These are phyloP conservation scores for Lamellibrachia satsuma DNA, from an alignment of 2,888 invertebrate species.

Conservation along the genomic window DNA sequence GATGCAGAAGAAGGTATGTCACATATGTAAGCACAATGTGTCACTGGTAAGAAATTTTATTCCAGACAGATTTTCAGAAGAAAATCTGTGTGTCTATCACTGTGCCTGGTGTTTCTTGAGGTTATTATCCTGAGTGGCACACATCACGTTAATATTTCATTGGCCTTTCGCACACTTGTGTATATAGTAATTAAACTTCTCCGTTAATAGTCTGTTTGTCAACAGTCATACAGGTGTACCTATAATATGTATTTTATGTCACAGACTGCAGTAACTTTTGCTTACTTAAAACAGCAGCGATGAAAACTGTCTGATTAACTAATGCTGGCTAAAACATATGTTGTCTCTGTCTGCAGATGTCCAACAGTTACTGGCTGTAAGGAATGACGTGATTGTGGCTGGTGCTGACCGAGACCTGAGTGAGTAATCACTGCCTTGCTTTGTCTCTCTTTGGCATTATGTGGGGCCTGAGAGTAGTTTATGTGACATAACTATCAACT, in stretches of 20 bases:
- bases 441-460: not conserved
- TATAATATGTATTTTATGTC: too few relatives aligned
- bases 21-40: not conserved
- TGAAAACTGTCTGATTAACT: not conserved
- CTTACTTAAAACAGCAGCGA: too few relatives aligned
- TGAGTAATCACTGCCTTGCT: slow-evolving; percentile 36
- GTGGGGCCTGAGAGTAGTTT: not conserved
- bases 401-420: slow-evolving; percentile 55
- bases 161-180: not conserved
- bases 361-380: slow-evolving; percentile 49
- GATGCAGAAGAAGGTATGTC: slow-evolving; percentile 41
- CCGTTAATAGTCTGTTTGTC: not conserved
- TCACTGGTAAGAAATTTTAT: not conserved
- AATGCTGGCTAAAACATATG: not conserved
- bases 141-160: too few relatives aligned
- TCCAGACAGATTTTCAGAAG: too few relatives aligned
- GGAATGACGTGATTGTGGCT: slow-evolving; percentile 51
- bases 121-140: too few relatives aligned
- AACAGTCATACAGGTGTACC: too few relatives aligned
- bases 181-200: not conserved
- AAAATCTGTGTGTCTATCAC: too few relatives aligned
- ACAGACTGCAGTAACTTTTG: too few relatives aligned
- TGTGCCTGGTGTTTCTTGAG: too few relatives aligned
- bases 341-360: slow-evolving; percentile 45
- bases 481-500: not conserved